Conservation (phyloP, 2,888 invertebrate genomes). For the Caenorhabditis afra region DNA sequence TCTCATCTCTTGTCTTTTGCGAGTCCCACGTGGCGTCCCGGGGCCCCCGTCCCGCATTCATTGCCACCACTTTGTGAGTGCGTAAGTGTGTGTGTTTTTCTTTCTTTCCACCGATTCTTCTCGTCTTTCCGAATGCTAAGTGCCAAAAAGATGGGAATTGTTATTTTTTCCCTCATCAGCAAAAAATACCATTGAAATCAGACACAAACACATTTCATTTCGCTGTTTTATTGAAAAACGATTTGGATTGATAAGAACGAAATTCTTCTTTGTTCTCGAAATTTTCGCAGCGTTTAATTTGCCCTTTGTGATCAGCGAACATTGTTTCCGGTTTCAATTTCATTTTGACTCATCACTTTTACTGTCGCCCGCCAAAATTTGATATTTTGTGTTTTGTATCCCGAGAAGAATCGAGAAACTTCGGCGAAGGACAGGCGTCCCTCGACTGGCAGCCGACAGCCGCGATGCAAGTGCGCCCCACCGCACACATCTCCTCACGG, state of each 20-base stretch:
- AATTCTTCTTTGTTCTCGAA: background rate
- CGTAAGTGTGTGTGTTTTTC: background rate
- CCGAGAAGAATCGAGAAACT: background rate
- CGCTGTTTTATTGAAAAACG: background rate
- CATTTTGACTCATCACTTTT: background rate
- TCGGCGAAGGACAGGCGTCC: background rate
- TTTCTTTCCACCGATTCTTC: background rate
- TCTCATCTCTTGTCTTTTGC: conserved; percentile 13
- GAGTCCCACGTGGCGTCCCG: too few relatives aligned
- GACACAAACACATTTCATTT: too few relatives aligned
- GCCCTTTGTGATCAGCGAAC: background rate
- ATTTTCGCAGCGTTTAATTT: background rate
- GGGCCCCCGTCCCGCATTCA: too few relatives aligned
- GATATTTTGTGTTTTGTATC: background rate
- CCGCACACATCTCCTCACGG: background rate
- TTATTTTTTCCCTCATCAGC: too few relatives aligned
- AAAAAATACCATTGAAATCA: too few relatives aligned
- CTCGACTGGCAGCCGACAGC: background rate
- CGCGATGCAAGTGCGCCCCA: conserved; percentile 36
- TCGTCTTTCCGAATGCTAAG: background rate
- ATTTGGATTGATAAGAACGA: conserved; percentile 20
- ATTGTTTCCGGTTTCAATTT: background rate
- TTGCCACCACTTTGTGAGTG: too few relatives aligned
- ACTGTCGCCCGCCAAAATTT: background rate
- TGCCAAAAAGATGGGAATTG: too few relatives aligned